Conservation (phyloP, 2,888 invertebrate species). For the Xestoiulus laeticollis region DNA sequence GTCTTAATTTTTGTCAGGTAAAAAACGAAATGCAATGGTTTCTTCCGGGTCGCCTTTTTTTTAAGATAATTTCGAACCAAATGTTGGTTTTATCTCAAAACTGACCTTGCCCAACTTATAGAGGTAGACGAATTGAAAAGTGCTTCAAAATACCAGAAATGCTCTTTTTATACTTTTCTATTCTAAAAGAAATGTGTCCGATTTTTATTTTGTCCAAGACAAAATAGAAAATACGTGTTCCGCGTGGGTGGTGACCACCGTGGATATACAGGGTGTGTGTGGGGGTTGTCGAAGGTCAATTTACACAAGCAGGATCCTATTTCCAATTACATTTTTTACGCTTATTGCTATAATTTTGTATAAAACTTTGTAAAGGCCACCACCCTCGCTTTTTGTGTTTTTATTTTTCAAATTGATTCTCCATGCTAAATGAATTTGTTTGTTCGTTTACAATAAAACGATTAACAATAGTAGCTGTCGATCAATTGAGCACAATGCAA, state of each 20-base stretch:
- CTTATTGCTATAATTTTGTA: neutral
- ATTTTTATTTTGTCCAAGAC: neutral
- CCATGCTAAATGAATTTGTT: neutral
- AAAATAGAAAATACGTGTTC: neutral
- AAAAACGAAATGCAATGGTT: neutral
- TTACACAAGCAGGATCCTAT: neutral
- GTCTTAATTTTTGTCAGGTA: neutral
- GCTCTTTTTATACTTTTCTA: too few species aligned
- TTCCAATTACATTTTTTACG: neutral
- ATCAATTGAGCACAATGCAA: neutral
- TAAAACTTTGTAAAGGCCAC: neutral
- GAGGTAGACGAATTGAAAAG: too few species aligned
- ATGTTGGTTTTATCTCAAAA: neutral
- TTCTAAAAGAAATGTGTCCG: too few species aligned
- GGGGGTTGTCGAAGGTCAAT: neutral
- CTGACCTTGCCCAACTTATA: neutral
- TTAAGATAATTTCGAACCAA: neutral
- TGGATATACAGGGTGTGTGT: neutral
- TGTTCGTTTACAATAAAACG: neutral
- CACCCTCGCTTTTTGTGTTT: neutral
- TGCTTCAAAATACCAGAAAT: too few species aligned
- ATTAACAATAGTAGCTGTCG: constrained; percentile 14
- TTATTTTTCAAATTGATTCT: neutral
- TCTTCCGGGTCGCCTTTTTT: neutral
- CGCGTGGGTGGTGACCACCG: neutral